Evolutionary conservation across 1,140 invertebrate species (phyloP), one percentile per base, ranked within the genome.

Genomic region (Drosophila grimshawi): DNA sequence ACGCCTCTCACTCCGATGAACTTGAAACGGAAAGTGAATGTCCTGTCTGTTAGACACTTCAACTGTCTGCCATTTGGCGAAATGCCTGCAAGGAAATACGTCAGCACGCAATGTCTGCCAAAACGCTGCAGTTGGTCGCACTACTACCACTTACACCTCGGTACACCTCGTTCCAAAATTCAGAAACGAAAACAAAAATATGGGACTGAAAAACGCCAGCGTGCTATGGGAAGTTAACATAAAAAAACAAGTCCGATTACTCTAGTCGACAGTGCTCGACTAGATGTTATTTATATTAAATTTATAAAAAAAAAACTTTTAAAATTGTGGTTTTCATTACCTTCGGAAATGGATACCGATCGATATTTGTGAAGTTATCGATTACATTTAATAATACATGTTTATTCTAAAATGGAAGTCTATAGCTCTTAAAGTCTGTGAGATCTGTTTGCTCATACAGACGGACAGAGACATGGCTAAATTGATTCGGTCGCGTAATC

Each of bases 11-110:
- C 64, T 67, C 78, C 51, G 65, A 46, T 89, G 85, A 88, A 88
- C 85, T 88, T 88, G 85, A 89, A 88, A 88, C 85, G 85, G 85
- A 88, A 88, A 88, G 85, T 88, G 85, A 88, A 89, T 88, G 85
- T 88, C 85, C 85, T 89, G 82, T 80, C 79, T 76, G 85, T 80
- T 80, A 80, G 85, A 81, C 85, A 88, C 83, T 88, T 74, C 37
- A 80, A 67, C 78, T 66, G 85, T 85, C 85, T 89, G 85, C 70
- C 49, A 67, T 65, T 76, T 65, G 75, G 66, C 65, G 53, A 75
- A 73, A 68, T 86, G 78, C 82, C 81, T 67, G 69, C 65, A 48
- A 51, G 72, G 72, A 78, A 74, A 76, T 74, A 83, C 68, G 78
- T 80, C 85, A 86, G 80, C 83, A 89, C 85, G 83, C 85, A 83